These are phyloP conservation scores for Onychomys torridus DNA, from an alignment of 2,797 vertebrate genomes.

Conservation along the genomic window DNA sequence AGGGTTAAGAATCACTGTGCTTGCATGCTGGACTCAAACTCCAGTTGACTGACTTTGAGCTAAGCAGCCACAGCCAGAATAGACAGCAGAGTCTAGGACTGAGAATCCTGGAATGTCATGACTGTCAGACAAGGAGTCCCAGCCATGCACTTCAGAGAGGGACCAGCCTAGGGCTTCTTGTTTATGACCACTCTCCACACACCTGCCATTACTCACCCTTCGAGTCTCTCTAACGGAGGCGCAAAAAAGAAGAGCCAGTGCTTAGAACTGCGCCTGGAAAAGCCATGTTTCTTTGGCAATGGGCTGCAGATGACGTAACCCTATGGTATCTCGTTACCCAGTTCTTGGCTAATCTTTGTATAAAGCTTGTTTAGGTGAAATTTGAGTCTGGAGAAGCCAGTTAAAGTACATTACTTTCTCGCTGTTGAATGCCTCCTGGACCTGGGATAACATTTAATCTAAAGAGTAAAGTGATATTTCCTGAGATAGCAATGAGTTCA, in stretches of 20 bases:
- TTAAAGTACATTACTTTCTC: slow-evolving; percentile 79
- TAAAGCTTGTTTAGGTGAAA: slow-evolving; percentile 83
- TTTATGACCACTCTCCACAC: background rate
- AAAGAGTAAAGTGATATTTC: slow-evolving; percentile 84
- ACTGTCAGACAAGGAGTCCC: background rate
- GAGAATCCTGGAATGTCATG: background rate
- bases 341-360: slow-evolving; percentile 79
- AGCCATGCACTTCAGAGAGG: background rate
- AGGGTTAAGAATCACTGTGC: background rate
- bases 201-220: background rate
- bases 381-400: slow-evolving; percentile 76
- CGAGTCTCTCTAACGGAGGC: background rate
- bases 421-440: slow-evolving; percentile 72
- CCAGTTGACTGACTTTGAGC: background rate
- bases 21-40: background rate
- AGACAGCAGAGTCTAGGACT: background rate
- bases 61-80: background rate
- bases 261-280: slow-evolving; percentile 70
- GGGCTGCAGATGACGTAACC: slow-evolving; percentile 69
- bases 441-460: slow-evolving; percentile 78
- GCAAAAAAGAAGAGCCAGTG: slow-evolving; percentile 27
- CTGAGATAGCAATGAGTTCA: slow-evolving; percentile 80
- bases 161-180: background rate
- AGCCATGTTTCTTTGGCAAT: slow-evolving; percentile 77
- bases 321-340: slow-evolving; percentile 75